These are phyloP conservation scores for Glyptemys insculpta DNA, from an alignment of 2,797 vertebrate genomes.

Conservation along the genomic window DNA sequence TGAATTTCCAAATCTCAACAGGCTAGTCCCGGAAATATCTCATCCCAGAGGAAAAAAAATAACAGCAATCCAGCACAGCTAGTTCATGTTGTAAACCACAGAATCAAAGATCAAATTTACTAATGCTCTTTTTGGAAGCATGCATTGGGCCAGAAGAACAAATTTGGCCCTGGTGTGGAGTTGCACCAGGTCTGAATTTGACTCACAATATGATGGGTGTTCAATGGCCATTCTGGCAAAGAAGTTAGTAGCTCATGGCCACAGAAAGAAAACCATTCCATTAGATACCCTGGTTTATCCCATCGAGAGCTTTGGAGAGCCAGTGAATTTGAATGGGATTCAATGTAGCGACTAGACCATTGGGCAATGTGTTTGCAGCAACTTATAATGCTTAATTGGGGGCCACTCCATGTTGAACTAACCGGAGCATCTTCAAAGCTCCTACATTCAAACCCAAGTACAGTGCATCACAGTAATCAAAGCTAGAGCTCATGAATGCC, in stretches of 20 bases:
- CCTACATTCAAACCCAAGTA: background rate
- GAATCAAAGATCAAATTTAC: background rate
- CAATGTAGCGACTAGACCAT: background rate
- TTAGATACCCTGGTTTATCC: background rate
- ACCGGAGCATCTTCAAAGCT: background rate
- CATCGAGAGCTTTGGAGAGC: background rate
- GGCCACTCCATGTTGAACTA: background rate
- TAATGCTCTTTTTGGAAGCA: constrained; percentile 14
- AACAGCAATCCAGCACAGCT: background rate
- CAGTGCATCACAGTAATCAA: background rate
- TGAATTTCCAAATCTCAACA: constrained; percentile 12
- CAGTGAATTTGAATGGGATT: background rate
- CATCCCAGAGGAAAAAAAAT: background rate
- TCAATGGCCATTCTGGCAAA: background rate
- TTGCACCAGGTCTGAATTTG: background rate
- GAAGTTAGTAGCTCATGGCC: background rate
- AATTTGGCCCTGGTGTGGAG: background rate
- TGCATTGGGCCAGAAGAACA: background rate
- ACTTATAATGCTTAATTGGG: background rate
- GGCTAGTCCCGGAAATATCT: background rate
- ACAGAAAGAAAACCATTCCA: background rate
- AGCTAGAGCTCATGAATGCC: background rate
- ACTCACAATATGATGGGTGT: background rate
- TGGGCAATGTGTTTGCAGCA: background rate
- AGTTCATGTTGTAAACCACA: background rate